Percentiles rank a stretch among this genome's conserved stretches.
phyloP scores from a whole-genome alignment of 2,888 invertebrate genomes.

The Lycia hirtaria region DNA sequence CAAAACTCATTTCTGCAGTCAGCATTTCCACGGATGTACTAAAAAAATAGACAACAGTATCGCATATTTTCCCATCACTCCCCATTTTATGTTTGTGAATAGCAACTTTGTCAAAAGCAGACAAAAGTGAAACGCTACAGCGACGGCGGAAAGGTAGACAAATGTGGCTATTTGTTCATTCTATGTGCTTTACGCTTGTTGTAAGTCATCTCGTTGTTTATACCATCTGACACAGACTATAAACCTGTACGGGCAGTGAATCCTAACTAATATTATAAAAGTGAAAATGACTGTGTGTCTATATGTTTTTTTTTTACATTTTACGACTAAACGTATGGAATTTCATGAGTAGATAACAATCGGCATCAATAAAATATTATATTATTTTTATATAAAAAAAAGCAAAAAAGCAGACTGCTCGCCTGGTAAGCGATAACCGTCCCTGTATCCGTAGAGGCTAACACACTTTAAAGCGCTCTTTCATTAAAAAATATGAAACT shows the following conservation, averaged over 20 bases:
- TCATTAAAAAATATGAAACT: too few species aligned
- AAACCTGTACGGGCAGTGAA: background rate
- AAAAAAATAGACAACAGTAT: constrained; percentile 6
- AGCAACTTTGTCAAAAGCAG: constrained; percentile 24
- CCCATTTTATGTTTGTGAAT: constrained; percentile 16
- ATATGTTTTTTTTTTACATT: too few species aligned
- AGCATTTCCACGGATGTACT: background rate
- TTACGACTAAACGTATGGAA: too few species aligned
- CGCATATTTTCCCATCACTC: constrained; percentile 15
- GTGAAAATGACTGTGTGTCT: too few species aligned
- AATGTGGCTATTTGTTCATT: constrained; percentile 34
- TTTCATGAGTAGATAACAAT: too few species aligned
- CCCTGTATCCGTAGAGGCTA: too few species aligned
- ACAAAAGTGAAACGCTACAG: constrained; percentile 29
- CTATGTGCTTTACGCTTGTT: background rate
- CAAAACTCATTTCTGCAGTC: background rate
- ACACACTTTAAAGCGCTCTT: too few species aligned
- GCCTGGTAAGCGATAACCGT: too few species aligned
- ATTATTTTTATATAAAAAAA: too few species aligned
- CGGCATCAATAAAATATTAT: too few species aligned
- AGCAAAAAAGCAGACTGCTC: too few species aligned
- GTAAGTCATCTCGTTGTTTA: constrained; percentile 17
- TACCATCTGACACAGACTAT: background rate
- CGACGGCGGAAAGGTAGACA: constrained; percentile 32
- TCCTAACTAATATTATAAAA: background rate